Evolutionary conservation across 2,113 vertebrate species (phyloP).

Genomic region (Brachyhypopomus gauderio): DNA sequence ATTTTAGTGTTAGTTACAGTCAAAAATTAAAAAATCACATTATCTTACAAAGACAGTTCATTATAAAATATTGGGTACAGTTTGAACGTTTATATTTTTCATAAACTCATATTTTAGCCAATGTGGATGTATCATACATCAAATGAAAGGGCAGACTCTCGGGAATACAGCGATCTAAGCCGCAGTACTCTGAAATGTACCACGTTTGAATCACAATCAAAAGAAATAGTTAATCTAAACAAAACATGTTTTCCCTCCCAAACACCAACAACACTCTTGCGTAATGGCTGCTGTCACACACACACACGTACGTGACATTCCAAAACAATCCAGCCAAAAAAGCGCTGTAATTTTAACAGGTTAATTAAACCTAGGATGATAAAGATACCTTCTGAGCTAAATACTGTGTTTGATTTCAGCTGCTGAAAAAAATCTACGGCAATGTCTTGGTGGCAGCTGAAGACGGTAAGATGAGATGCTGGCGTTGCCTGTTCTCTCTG

Average conservation of each 20-base stretch:
- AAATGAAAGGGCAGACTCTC: background rate
- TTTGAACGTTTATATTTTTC: background rate
- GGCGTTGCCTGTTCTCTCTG: background rate
- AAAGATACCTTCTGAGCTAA: background rate
- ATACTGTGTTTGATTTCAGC: constrained; percentile 68
- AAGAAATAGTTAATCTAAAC: too few relatives aligned
- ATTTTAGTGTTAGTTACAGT: background rate
- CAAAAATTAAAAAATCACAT: background rate
- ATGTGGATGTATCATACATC: background rate
- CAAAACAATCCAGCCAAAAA: too few relatives aligned
- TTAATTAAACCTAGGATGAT: too few relatives aligned
- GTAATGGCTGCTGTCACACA: too few relatives aligned
- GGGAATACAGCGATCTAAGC: too few relatives aligned
- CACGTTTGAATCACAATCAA: too few relatives aligned
- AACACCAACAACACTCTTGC: too few relatives aligned
- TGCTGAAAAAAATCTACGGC: constrained; percentile 86
- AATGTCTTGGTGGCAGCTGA: constrained; percentile 78
- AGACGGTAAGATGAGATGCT: constrained; percentile 21
- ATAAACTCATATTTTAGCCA: background rate
- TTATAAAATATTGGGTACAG: background rate
- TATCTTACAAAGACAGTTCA: background rate
- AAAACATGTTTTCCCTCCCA: too few relatives aligned
- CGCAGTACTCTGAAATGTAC: too few relatives aligned
- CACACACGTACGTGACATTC: too few relatives aligned
- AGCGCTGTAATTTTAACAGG: too few relatives aligned